Evolutionary conservation across 1,140 invertebrate genomes (phyloP).

Genomic region (Oncopodura yosiiana): DNA sequence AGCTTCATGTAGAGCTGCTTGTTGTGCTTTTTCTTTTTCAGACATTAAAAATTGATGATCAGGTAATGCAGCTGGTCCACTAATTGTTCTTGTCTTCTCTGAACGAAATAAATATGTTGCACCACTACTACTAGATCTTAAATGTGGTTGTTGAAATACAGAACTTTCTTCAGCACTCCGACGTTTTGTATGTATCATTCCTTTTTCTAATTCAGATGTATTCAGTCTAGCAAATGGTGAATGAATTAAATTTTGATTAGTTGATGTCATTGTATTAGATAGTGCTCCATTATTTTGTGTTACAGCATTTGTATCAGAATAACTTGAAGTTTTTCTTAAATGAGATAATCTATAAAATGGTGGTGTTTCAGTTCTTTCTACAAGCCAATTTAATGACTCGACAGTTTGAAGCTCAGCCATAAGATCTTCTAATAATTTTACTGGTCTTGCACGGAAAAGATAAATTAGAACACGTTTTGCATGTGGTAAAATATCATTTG

Average conservation of each 20-base stretch:
- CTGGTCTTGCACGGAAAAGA: constrained; percentile 76
- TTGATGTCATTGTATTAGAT: background rate
- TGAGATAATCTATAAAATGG: constrained; percentile 90
- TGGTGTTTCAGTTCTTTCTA: constrained; percentile 91
- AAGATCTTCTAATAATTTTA: constrained; percentile 87
- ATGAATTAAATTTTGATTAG: background rate
- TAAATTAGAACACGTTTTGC: constrained; percentile 90
- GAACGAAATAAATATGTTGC: constrained; percentile 39
- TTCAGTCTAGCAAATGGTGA: constrained; percentile 3
- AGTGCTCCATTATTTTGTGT: constrained; percentile 22
- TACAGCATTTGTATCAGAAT: constrained; percentile 52
- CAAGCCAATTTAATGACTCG: constrained; percentile 86
- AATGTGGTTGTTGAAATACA: constrained; percentile 31
- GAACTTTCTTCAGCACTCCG: constrained; percentile 77
- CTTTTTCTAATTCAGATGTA: constrained; percentile 61
- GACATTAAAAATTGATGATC: constrained; percentile 38
- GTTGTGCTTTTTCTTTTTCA: constrained; percentile 14
- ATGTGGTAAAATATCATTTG: constrained; percentile 77
- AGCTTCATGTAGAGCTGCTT: constrained; percentile 7
- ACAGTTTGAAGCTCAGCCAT: constrained; percentile 94
- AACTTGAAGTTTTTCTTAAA: constrained; percentile 70
- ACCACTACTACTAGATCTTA: constrained; percentile 30
- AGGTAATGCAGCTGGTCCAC: constrained; percentile 52
- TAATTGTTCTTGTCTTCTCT: constrained; percentile 53
- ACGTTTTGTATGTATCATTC: constrained; percentile 90